These are phyloP conservation scores for Tapirus terrestris DNA, from an alignment of 2,113 vertebrate genomes.

Conservation along the genomic window DNA sequence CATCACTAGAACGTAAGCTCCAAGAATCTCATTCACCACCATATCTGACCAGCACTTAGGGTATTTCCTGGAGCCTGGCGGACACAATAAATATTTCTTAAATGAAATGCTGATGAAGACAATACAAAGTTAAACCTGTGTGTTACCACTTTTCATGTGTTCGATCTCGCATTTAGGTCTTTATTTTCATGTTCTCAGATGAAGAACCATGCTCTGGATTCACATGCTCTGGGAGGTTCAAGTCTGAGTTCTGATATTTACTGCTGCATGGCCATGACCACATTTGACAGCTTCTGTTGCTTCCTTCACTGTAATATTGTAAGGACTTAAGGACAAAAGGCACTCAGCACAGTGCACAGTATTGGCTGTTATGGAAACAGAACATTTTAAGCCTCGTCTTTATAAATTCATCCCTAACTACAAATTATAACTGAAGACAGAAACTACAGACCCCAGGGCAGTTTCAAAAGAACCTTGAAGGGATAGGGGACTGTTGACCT, in stretches of 20 bases:
- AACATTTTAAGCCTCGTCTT: background rate
- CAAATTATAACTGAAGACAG: background rate
- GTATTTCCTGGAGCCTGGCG: background rate
- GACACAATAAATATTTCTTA: background rate
- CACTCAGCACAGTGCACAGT: rapidly evolving
- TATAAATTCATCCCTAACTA: background rate
- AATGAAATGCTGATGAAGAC: background rate
- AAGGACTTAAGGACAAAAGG: too few relatives aligned
- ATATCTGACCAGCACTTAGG: background rate
- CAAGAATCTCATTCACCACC: background rate
- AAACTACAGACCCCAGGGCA: background rate
- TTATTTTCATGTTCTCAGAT: background rate
- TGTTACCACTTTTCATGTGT: background rate
- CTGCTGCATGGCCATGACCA: background rate
- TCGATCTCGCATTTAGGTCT: background rate
- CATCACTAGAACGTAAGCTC: background rate
- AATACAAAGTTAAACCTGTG: background rate
- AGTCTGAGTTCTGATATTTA: background rate
- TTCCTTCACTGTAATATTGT: background rate
- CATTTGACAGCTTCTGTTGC: background rate
- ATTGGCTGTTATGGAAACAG: background rate
- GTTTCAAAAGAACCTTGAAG: background rate
- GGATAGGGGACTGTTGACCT: background rate
- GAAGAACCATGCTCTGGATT: background rate
- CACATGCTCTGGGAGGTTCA: background rate